phyloP scores from a whole-genome alignment of 2,888 invertebrate species.

The Melipona bicolor region DNA sequence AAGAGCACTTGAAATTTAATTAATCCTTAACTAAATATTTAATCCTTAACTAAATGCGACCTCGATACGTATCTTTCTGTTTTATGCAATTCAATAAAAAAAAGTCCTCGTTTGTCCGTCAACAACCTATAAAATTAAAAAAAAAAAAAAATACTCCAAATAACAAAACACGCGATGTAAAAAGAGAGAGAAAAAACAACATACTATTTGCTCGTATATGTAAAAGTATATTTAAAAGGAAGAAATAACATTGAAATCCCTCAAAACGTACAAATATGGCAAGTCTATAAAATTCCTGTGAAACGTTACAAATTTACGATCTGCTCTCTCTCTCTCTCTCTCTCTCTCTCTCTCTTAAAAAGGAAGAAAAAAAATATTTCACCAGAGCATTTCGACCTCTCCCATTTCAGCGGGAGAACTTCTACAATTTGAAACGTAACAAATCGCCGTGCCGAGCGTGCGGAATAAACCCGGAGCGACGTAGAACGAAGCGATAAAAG shows the following conservation, averaged over 20 bases:
- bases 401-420: background rate
- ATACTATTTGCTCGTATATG: background rate
- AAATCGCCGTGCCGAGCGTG: background rate
- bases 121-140: background rate
- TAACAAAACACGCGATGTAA: background rate
- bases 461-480: conserved; percentile 2
- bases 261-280: background rate
- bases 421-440: background rate
- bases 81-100: too few relatives aligned
- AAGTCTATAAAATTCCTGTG: background rate
- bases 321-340: background rate
- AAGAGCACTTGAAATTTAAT: too few relatives aligned
- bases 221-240: background rate
- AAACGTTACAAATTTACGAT: background rate
- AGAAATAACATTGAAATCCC: background rate
- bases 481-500: conserved; percentile 18
- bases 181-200: background rate
- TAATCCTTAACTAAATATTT: too few relatives aligned
- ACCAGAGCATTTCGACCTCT: background rate
- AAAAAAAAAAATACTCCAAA: background rate
- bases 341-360: background rate
- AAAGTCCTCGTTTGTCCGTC: too few relatives aligned
- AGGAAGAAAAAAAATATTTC: background rate
- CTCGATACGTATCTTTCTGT: too few relatives aligned
- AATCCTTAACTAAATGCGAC: too few relatives aligned